Base-by-base conservation (phyloP, 2,888 invertebrate genomes). In the Atethmia centrago region DNA sequence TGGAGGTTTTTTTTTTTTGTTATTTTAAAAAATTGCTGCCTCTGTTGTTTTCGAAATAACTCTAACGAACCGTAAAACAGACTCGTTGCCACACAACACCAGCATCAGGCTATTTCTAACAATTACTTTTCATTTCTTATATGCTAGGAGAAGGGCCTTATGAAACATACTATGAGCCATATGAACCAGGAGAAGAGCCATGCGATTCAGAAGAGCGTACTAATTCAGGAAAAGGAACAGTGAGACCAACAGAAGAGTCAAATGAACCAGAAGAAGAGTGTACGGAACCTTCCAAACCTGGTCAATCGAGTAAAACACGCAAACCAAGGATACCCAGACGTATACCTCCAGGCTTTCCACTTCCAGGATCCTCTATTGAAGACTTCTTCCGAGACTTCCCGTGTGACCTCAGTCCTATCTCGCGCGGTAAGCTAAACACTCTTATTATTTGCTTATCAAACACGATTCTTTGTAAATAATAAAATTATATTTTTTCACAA, bases 381-480 rank as follows among this genome's bases (percentile, higher is more conserved):
- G 25, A 47, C 9, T 1, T 59, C 4, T 45, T 28, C 2, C 3
- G 2, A 31, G 2, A 31, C 4, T 31, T 16, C 0, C 58, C 16
- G 1, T 16, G 16, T 0, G 5, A 25, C 10, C 28, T 55, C 36
- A 49, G 28, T 49, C 31, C 9, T 0, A 75, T 75, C 25, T 49
- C 63, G 16, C 2, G 3, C 28, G 59, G 77, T 75, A 40, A 75
- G 75, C 59, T 36, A 9, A 9, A 59, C 59, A 40, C 2, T 59
- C 16, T 36, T 36, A n/a, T n/a, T n/a, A n/a, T n/a, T n/a, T n/a
- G n/a, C n/a, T n/a, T n/a, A n/a, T n/a, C n/a, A 28, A 14, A 12
- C 7, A 21, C 10, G 25, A 12, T 25, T 25, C 0, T 19, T 61
- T 25, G 19, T 19, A 7, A 62, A 1, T 19, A n/a, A n/a, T n/a